Percentiles rank a stretch among this genome's conserved stretches.
These are phyloP conservation scores for Saturnia japonica DNA, from an alignment of 2,888 invertebrate species.

Conservation along the genomic window DNA sequence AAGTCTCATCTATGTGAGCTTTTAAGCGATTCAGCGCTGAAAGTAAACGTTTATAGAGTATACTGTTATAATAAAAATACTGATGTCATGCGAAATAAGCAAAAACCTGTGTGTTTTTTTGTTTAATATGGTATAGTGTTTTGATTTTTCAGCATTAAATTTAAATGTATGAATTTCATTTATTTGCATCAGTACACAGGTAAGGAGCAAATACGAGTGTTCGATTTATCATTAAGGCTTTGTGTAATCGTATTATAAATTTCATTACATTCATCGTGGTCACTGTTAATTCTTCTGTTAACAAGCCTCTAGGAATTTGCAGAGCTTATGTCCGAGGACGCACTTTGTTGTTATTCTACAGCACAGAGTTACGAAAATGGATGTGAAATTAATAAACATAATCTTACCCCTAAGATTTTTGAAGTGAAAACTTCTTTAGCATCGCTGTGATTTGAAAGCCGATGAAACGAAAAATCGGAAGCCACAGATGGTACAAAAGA, in stretches of 20 bases:
- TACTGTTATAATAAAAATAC: too few relatives aligned
- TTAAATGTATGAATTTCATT: too few relatives aligned
- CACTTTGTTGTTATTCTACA: conserved; percentile 67
- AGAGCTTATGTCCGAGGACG: conserved; percentile 70
- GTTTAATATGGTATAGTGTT: too few relatives aligned
- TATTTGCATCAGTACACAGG: too few relatives aligned
- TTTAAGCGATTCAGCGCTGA: conserved; percentile 49
- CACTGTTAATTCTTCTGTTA: conserved; percentile 58
- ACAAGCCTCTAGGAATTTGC: conserved; percentile 65
- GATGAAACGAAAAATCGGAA: too few relatives aligned
- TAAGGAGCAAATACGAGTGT: background rate
- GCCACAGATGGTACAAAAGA: too few relatives aligned
- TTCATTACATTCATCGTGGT: conserved; percentile 28
- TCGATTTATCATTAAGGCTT: background rate
- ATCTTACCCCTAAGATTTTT: too few relatives aligned
- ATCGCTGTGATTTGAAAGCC: too few relatives aligned
- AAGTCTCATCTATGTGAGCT: conserved; percentile 45
- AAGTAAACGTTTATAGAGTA: conserved; percentile 32
- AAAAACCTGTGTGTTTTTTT: background rate
- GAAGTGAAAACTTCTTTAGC: too few relatives aligned
- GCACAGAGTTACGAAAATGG: conserved; percentile 27
- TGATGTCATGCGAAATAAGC: background rate
- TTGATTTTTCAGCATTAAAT: background rate
- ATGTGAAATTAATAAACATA: too few relatives aligned
- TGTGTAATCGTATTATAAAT: background rate